Evolutionary conservation across 1,140 invertebrate species (phyloP), one percentile per base, ranked within the genome.

Genomic region (Pseudomyrmex cubaensis): DNA sequence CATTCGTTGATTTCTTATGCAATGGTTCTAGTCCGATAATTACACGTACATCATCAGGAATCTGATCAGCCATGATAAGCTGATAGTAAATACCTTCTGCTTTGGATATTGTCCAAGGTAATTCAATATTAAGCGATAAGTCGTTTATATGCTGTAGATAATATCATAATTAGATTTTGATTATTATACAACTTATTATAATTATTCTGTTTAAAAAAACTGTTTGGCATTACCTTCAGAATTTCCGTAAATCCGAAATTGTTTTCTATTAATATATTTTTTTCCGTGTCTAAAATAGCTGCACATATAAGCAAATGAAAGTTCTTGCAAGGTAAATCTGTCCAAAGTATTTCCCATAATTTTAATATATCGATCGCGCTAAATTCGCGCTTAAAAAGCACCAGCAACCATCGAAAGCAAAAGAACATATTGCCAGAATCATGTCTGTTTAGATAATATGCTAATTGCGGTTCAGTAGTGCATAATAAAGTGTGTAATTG

Each of bases 371-470:
- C 97, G 4, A 95, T 93, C 64, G 96, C 95, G 44, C 95, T 95
- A 88, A 98, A 96, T 94, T 98, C 97, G 84, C 97, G 93, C 93
- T 98, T 98, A 89, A 97, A 98, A 93, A 97, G 96, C 9, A 98
- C 97, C 4, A 98, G 94, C 2, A 98, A 94, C 97, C 97, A 98
- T 17, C 99, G 97, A 94, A 99, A 99, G 94, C 98, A 99, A 94
- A 99, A 99, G 92, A 99, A 99, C 97, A 99, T 98, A 93, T 99
- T 99, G 3, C 97, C 97, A 2, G 99, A 99, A 84, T 99, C 98
- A 90, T 99, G 97, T 35, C 95, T 96, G 84, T 98, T 97, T 90
- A 98, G 95, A 94, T 99, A 99, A 70, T 96, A 96, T 61, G 97
- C 97, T 46, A 99, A 95, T 72, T 97, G 96, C 0, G 98, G 98